Base-by-base conservation (phyloP, 2,888 invertebrate genomes). In the Habrosyne pyritoides region DNA sequence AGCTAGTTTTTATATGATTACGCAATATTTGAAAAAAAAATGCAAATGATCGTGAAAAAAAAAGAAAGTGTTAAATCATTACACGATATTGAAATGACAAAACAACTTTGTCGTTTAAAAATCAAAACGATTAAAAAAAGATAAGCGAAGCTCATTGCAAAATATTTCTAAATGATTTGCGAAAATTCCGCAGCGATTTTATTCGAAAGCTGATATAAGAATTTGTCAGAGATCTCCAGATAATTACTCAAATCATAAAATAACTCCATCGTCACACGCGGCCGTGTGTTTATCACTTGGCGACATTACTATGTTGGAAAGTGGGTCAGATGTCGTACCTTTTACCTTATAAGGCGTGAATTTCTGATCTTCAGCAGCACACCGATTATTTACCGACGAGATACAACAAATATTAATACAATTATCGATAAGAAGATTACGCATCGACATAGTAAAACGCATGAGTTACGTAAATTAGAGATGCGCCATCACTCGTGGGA, bases 251-350 rank as follows among this genome's bases (percentile, higher is more conserved):
- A 24, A 24, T 49, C 26, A 18, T n/a, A 49, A 49, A 28, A 28
- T 28, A 49, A 28, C 49, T 24, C 14, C 24, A 21, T 50, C 14
- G 30, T 57, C 52, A 51, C 53, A 64, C 30, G 51, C 59, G 61
- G 63, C 66, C 62, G 42, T n/a, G 54, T 53, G 60, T 70, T 79
- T 76, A 72, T 77, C 63, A 75, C 75, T 75, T 64, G 52, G 58
- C 61, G 21, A 56, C 56, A 47, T 21, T 5, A 53, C 24, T 53
- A 52, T 64, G 67, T 65, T 77, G 73, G 87, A 88, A 89, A 89
- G 86, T 88, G 75, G 87, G 88, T 83, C 77, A 74, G 76, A 78
- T 74, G 75, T 75, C 75, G 79, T 70, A 73, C 67, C 75, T 78
- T 76, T 71, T 76, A 75, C 87, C 86, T 69, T 87, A 86, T 65